Evolutionary conservation across 2,888 invertebrate species (phyloP), one percentile per base, ranked within the genome.

Genomic region (Acleris cristana): DNA sequence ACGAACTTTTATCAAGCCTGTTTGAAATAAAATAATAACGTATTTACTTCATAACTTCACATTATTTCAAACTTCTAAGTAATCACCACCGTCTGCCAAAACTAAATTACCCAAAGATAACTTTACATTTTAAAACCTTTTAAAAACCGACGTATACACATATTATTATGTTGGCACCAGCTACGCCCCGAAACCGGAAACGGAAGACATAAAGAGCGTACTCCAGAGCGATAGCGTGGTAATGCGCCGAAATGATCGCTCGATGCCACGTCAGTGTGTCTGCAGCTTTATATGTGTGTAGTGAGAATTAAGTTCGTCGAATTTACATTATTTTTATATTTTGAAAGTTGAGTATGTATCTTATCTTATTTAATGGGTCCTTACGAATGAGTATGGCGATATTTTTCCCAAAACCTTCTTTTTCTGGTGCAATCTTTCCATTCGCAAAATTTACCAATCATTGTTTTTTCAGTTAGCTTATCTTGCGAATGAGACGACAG

Each of bases 121-220:
- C 55, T 56, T 55, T 34, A 23, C 66, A 62, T 45, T 61, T 66
- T 48, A 62, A 34, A 62, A 67, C 62, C 62, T 58, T 63, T 67
- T 66, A 61, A 61, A 63, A 62, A 52, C 52, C 53, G 48, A 19
- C 30, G 45, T 34, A 56, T 52, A 54, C 57, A 57, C 40, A 61
- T 45, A 57, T 66, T 52, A 57, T 49, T 66, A 67, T 54, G 67
- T 58, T 63, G 63, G 62, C 67, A 57, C 44, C 61, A 62, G 52
- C 56, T 19, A 57, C 62, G 63, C 67, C 53, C 26, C 63, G 45
- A 52, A 54, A 63, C 23, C 67, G 66, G 69, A 58, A 63, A 48
- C 63, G 67, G 67, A 67, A 67, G 67, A 53, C 67, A 77, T 78
- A 75, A 78, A 78, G 66, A 60, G 72, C 69, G 70, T 48, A 67